Percentiles rank a stretch among this genome's conserved stretches.
Conservation (phyloP, 2,888 invertebrate genomes). For the Acholoe squamosa region DNA sequence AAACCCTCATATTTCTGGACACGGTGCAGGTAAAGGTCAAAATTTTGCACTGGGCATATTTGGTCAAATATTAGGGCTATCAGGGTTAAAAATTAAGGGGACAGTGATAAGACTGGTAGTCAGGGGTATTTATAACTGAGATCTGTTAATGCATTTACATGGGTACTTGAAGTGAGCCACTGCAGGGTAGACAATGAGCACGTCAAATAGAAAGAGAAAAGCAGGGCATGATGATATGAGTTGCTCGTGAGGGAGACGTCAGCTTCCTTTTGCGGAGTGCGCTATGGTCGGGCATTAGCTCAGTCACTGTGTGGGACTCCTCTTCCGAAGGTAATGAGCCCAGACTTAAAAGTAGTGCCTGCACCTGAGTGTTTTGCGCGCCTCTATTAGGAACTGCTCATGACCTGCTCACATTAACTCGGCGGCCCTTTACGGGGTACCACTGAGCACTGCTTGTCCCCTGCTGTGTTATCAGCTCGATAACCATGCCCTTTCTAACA, state of each 20-base stretch:
- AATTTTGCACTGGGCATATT: too few species aligned
- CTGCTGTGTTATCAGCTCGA: constrained; percentile 50
- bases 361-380: constrained; percentile 37
- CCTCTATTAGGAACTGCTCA: constrained; percentile 26
- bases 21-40: too few species aligned
- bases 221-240: background rate
- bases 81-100: too few species aligned
- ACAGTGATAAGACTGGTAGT: too few species aligned
- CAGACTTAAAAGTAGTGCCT: constrained; percentile 25
- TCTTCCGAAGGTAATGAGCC: constrained; percentile 43
- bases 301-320: background rate
- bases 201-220: background rate
- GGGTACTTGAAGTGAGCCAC: background rate
- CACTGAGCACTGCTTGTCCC: constrained; percentile 31
- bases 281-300: background rate
- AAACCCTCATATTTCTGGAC: too few species aligned
- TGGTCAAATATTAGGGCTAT: too few species aligned
- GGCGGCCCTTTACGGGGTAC: background rate
- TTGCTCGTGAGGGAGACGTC: background rate
- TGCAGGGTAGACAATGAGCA: background rate
- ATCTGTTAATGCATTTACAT: background rate
- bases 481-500: constrained; percentile 59
- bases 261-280: too few species aligned
- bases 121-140: too few species aligned
- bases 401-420: constrained; percentile 38